These are phyloP conservation scores for Pseudonaja textilis DNA, from an alignment of 2,113 vertebrate genomes.

Conservation along the genomic window DNA sequence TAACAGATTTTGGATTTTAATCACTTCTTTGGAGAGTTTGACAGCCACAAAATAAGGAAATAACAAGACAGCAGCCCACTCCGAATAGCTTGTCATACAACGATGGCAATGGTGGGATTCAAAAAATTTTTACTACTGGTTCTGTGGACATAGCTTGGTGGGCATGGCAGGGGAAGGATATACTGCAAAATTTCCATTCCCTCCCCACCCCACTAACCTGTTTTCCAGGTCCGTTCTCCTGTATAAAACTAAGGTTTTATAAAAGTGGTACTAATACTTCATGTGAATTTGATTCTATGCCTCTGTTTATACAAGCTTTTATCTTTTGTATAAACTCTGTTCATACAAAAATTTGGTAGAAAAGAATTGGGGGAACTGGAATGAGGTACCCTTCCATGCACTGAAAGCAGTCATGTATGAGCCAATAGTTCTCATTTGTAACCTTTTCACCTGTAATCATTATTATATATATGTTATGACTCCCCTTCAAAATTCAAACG, in stretches of 20 bases:
- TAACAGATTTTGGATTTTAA: background rate
- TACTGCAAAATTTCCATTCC: too few species aligned
- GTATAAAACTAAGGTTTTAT: background rate
- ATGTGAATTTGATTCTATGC: background rate
- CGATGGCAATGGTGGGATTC: background rate
- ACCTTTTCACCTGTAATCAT: background rate
- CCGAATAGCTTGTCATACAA: background rate
- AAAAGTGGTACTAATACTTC: background rate
- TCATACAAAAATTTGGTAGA: background rate
- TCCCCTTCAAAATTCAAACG: too few species aligned
- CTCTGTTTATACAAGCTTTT: background rate
- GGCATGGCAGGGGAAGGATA: too few species aligned
- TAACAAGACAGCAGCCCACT: background rate
- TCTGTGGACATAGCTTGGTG: too few species aligned
- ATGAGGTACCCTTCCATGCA: background rate
- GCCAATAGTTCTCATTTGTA: background rate
- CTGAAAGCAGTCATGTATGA: background rate
- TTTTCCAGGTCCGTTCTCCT: too few species aligned
- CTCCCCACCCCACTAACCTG: too few species aligned
- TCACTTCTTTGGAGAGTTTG: background rate
- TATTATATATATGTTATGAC: constrained; percentile 20
- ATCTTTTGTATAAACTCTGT: too few species aligned
- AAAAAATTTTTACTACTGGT: too few species aligned
- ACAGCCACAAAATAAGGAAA: background rate
- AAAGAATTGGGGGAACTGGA: background rate